Evolutionary conservation across 2,797 vertebrate species (phyloP), one percentile per base, ranked within the genome.

Genomic region (Lates japonicus): DNA sequence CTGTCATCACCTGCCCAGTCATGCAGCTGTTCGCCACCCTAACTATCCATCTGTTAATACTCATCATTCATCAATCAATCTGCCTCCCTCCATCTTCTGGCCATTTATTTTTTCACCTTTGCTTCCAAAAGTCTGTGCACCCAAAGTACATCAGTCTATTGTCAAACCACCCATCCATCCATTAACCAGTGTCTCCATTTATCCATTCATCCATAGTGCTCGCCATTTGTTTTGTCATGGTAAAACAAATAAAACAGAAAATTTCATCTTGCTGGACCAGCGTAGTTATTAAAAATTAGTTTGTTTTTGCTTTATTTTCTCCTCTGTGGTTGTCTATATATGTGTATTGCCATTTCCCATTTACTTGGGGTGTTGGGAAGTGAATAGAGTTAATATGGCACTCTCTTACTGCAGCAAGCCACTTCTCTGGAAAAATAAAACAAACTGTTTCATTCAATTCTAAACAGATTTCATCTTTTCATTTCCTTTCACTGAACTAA

Each of bases 41-140:
- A 80, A 84, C 88, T 76, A 77, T 83, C 78, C 80, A 82, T 82
- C 90, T 79, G 82, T 86, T 90, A 76, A 89, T 82, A 81, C 67
- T 86, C 81, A 70, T 79, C 55, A 46, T 81, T 76, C 74, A 85
- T 89, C 84, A 29, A 75, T 87, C 82, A 85, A 54, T 54, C 78
- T 11, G 8, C 55, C 63, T 57, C 65, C 54, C 48, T 74, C 81
- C 74, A 29, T 84, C 71, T 68, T 72, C 37, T 6, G 3, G 61
- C 64, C 81, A 81, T 90, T 88, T 75, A 20, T 63, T 87, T 81
- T 29, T 3, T 58, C 33, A 74, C 79, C 49, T 76, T 83, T 67
- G 42, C 55, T n/a, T n/a, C 83, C 71, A 66, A 80, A 84, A 85
- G 74, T 82, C 75, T 78, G 72, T 41, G 70, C 80, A 76, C 82